Percentiles rank a stretch among this genome's conserved stretches.
Evolutionary conservation across 2,888 invertebrate genomes (phyloP).

Genomic region (Lepidochrysops patricia): DNA sequence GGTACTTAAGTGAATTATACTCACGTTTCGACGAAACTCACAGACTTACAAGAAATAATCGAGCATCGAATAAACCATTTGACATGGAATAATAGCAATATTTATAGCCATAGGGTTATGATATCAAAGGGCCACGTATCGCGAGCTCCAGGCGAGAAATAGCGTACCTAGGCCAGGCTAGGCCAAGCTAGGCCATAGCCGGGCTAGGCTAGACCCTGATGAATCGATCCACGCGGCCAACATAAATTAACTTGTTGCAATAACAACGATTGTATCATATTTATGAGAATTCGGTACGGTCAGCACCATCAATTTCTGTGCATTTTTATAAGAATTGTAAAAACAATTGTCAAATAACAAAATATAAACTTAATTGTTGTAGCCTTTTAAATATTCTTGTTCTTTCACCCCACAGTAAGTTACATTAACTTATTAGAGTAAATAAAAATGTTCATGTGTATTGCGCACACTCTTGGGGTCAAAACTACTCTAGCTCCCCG

Average conservation of each 20-base stretch:
- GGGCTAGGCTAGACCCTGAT: constrained; percentile 27
- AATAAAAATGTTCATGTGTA: too few relatives aligned
- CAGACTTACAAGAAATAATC: too few relatives aligned
- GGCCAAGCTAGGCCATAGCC: constrained; percentile 9
- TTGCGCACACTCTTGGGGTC: too few relatives aligned
- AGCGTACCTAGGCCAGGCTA: constrained; percentile 23
- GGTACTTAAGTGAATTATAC: neutral
- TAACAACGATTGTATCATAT: constrained; percentile 34
- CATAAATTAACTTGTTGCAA: constrained; percentile 55
- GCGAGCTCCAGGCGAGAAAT: constrained; percentile 25
- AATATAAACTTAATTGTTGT: too few relatives aligned
- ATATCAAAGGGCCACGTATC: constrained; percentile 25
- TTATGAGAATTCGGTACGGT: constrained; percentile 32
- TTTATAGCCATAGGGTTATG: constrained; percentile 8
- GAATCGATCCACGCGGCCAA: constrained; percentile 40
- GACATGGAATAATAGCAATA: neutral
- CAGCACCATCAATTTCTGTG: too few relatives aligned
- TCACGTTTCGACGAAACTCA: neutral
- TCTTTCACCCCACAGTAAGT: too few relatives aligned
- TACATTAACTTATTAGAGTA: too few relatives aligned
- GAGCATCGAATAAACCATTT: neutral
- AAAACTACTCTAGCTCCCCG: too few relatives aligned
- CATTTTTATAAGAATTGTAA: too few relatives aligned
- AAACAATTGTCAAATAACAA: too few relatives aligned
- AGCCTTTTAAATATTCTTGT: too few relatives aligned